A percentile compares a stretch with the other conserved stretches of the same genome.
phyloP scores from a whole-genome alignment of 1,140 invertebrate genomes.

The Drosophila mayri region DNA sequence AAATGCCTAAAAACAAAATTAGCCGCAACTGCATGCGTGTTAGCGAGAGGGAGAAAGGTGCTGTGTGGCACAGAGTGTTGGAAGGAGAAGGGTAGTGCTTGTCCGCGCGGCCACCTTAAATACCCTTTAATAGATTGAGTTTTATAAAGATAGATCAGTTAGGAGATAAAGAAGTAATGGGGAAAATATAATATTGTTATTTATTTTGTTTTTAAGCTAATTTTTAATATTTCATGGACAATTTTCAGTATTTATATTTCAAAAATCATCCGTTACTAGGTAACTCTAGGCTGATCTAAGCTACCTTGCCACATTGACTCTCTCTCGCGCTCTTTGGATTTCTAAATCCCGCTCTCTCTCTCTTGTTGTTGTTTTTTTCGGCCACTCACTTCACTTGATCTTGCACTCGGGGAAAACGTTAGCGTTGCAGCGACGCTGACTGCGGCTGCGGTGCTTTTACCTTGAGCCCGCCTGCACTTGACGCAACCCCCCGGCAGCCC shows the following conservation, averaged over 20 bases:
- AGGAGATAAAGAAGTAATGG: no score
- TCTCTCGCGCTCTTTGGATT: conserved; percentile 21
- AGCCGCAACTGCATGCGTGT: conserved; percentile 10
- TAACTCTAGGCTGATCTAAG: background rate
- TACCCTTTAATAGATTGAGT: conserved; percentile 5
- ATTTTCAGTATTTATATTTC: no score
- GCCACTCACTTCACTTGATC: conserved; percentile 72
- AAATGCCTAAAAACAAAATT: conserved; percentile 20
- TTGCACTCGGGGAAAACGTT: conserved; percentile 60
- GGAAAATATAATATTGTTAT: no score
- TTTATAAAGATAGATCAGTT: background rate
- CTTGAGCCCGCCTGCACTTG: conserved; percentile 79
- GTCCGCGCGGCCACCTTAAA: conserved; percentile 49
- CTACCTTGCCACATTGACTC: background rate
- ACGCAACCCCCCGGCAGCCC: conserved; percentile 33
- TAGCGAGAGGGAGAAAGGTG: conserved; percentile 17
- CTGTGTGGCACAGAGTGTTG: background rate
- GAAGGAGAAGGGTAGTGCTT: conserved; percentile 8
- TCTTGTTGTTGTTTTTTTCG: conserved; percentile 51
- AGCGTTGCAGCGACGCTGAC: conserved; percentile 35
- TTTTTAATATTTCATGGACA: background rate
- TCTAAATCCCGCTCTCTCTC: conserved; percentile 22
- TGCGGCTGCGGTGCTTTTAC: conserved; percentile 54
- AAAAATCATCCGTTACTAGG: background rate
- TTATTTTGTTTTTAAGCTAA: no score